phyloP scores from a whole-genome alignment of 2,888 invertebrate species.

The Laspeyria flexula region DNA sequence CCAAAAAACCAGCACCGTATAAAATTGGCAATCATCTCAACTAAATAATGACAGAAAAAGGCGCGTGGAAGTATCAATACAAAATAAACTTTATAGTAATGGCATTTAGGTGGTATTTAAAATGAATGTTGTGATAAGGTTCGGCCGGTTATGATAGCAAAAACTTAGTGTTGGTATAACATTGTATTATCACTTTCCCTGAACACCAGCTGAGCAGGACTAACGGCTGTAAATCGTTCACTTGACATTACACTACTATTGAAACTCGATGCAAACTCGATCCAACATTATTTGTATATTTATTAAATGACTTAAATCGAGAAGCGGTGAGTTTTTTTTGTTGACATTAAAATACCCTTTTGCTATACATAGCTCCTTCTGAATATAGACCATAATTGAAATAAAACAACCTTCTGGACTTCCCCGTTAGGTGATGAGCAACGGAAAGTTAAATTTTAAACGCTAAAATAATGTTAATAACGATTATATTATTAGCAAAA shows the following conservation, averaged over 20 bases:
- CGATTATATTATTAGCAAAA: no score
- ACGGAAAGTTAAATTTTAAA: no score
- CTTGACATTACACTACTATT: conserved; percentile 48
- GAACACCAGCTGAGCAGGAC: conserved; percentile 58
- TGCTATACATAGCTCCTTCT: no score
- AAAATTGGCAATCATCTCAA: conserved; percentile 15
- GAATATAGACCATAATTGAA: no score
- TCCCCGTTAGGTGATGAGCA: no score
- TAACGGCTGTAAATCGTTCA: conserved; percentile 58
- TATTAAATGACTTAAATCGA: no score
- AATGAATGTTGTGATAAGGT: not conserved
- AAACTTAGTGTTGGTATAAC: conserved; percentile 50
- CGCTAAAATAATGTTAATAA: no score
- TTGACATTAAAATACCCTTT: no score
- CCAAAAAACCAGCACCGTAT: not conserved
- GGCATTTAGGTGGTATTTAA: not conserved
- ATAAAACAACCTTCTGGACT: no score
- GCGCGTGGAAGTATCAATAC: no score
- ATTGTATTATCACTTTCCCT: conserved; percentile 71
- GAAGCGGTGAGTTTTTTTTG: no score
- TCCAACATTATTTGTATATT: not conserved
- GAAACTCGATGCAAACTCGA: conserved; percentile 49
- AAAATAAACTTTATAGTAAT: conserved; percentile 2
- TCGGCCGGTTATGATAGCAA: conserved; percentile 45
- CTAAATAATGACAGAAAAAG: conserved; percentile 10